Percentiles rank a stretch among this genome's conserved stretches.
Evolutionary conservation across 2,113 vertebrate species (phyloP).

Genomic region (Neolamprologus variostigma): DNA sequence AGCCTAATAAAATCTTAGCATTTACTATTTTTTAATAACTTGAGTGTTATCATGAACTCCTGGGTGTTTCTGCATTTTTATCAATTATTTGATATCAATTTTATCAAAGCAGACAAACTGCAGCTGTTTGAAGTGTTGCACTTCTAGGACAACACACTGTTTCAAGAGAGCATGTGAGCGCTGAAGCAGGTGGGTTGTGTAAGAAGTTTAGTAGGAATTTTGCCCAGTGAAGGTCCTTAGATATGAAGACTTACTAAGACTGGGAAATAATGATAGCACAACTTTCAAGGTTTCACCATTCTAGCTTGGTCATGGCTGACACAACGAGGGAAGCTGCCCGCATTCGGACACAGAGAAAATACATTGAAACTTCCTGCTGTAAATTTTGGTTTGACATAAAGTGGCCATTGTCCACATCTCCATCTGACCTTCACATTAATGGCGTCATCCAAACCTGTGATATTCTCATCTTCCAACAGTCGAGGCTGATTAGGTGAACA

Average conservation of each 20-base stretch:
- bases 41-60: accelerated
- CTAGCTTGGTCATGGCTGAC: background rate
- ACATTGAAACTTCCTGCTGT: background rate
- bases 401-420: background rate
- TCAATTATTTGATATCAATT: background rate
- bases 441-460: background rate
- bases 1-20: background rate
- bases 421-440: background rate
- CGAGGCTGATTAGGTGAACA: background rate
- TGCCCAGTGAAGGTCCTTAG: background rate
- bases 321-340: background rate
- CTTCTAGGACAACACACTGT: background rate
- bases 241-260: background rate
- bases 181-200: background rate
- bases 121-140: background rate
- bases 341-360: background rate
- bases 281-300: no score
- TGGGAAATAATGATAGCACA: no score
- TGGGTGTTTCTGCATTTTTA: background rate
- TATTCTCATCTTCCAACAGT: background rate
- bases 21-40: background rate
- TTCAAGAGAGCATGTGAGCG: background rate
- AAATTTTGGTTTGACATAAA: background rate
- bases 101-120: background rate
- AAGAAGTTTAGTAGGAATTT: background rate